Conservation (phyloP, 2,113 vertebrate genomes). For the Dolichallabes microphthalmus region DNA sequence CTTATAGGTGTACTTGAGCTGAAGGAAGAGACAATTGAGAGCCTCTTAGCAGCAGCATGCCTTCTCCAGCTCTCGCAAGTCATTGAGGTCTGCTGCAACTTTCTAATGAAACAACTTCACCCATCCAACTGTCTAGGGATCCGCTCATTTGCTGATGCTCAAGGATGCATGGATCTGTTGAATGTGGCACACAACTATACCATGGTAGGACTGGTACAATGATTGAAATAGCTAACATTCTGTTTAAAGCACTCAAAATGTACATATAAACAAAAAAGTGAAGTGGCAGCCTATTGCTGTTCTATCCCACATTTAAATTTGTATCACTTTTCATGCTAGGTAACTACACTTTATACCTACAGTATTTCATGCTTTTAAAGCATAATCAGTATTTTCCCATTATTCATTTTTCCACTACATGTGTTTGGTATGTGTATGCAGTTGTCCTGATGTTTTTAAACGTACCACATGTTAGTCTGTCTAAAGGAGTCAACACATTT, state of each 20-base stretch:
- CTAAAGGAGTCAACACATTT: slow-evolving; percentile 43
- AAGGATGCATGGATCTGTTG: slow-evolving; percentile 88
- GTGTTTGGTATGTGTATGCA: slow-evolving; percentile 7
- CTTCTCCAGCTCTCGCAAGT: slow-evolving; percentile 94
- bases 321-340: background rate
- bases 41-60: slow-evolving; percentile 89
- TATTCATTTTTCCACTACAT: background rate
- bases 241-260: background rate
- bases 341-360: background rate
- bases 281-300: background rate
- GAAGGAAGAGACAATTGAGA: slow-evolving; percentile 96
- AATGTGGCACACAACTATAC: slow-evolving; percentile 94
- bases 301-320: background rate
- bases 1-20: slow-evolving; percentile 86
- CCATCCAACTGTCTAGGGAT: slow-evolving; percentile 97
- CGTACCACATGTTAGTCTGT: slow-evolving; percentile 26
- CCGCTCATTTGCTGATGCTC: slow-evolving; percentile 91
- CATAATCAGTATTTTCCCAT: slow-evolving; percentile 8
- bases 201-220: slow-evolving; percentile 77
- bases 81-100: slow-evolving; percentile 93
- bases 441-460: slow-evolving; percentile 38
- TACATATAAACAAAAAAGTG: background rate
- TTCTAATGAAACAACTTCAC: slow-evolving; percentile 96
- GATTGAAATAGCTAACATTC: background rate
- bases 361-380: background rate